Evolutionary conservation across 2,888 invertebrate species (phyloP).

Genomic region (Noctua janthina): DNA sequence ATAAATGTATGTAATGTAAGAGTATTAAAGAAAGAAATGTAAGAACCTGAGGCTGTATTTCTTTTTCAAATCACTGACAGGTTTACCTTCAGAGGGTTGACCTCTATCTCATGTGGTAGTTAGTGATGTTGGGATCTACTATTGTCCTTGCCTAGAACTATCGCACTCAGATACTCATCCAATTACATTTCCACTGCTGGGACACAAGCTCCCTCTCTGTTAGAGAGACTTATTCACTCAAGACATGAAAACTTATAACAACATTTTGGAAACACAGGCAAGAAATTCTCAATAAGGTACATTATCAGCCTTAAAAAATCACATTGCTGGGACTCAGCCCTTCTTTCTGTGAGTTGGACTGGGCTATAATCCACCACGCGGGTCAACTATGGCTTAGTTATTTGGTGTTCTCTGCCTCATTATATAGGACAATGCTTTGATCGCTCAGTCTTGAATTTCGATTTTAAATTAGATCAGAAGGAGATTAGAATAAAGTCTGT

Average conservation of each 20-base stretch:
- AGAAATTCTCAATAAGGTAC: not conserved
- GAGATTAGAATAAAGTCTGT: slow-evolving; percentile 9
- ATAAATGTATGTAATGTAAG: not conserved
- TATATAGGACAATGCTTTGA: not conserved
- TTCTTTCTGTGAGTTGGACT: not conserved
- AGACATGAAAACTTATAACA: not conserved
- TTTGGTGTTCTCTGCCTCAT: not conserved
- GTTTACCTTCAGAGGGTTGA: not conserved
- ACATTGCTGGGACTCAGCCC: not conserved
- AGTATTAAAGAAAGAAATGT: not conserved
- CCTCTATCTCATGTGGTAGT: not conserved
- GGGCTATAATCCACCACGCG: not conserved
- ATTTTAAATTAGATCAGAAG: slow-evolving; percentile 1
- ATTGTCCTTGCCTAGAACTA: too few species aligned
- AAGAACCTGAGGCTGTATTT: not conserved
- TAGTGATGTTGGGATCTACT: not conserved
- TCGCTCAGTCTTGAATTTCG: not conserved
- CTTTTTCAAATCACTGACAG: not conserved
- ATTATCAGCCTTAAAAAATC: accelerated
- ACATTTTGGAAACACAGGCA: not conserved
- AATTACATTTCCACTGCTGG: not conserved
- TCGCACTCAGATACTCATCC: not conserved
- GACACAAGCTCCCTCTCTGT: not conserved
- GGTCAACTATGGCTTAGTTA: not conserved
- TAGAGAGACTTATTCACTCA: not conserved